phyloP scores from a whole-genome alignment of 2,113 vertebrate genomes.

The Ictalurus punctatus region DNA sequence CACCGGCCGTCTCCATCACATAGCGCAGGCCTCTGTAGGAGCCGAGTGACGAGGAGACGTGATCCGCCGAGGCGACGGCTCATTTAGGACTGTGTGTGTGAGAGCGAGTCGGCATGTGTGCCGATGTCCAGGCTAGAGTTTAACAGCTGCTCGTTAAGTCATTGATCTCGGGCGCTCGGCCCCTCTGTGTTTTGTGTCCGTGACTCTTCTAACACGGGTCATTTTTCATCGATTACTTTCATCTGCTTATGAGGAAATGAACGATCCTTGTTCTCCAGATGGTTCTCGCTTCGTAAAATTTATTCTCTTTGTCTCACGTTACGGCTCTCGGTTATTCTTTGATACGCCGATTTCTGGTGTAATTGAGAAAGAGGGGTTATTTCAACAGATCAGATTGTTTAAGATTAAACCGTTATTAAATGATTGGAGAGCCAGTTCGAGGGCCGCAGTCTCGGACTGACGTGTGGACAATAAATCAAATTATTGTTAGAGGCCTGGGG shows the following conservation, averaged over 20 bases:
- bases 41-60: slow-evolving; percentile 69
- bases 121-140: slow-evolving; percentile 10
- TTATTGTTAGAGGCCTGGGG: not conserved
- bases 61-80: slow-evolving; percentile 69
- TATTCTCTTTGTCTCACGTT: slow-evolving; percentile 33
- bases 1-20: slow-evolving; percentile 65
- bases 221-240: slow-evolving; percentile 37
- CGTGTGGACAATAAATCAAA: slow-evolving; percentile 1
- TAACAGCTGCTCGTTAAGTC: slow-evolving; percentile 22
- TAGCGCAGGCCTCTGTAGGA: slow-evolving; percentile 74
- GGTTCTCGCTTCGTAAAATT: slow-evolving; percentile 8
- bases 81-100: slow-evolving; percentile 66
- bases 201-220: slow-evolving; percentile 27
- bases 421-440: not conserved
- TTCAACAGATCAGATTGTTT: slow-evolving; percentile 19
- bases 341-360: slow-evolving; percentile 12
- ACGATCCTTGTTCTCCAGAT: slow-evolving; percentile 29
- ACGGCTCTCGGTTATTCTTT: slow-evolving; percentile 6
- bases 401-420: slow-evolving; percentile 20
- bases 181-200: slow-evolving; percentile 8
- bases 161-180: not conserved
- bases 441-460: not conserved
- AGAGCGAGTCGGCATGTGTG: not conserved
- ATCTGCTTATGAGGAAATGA: slow-evolving; percentile 37
- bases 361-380: slow-evolving; percentile 26